Base-by-base conservation (phyloP, 2,888 invertebrate genomes). In the Cristatella mucedo region DNA sequence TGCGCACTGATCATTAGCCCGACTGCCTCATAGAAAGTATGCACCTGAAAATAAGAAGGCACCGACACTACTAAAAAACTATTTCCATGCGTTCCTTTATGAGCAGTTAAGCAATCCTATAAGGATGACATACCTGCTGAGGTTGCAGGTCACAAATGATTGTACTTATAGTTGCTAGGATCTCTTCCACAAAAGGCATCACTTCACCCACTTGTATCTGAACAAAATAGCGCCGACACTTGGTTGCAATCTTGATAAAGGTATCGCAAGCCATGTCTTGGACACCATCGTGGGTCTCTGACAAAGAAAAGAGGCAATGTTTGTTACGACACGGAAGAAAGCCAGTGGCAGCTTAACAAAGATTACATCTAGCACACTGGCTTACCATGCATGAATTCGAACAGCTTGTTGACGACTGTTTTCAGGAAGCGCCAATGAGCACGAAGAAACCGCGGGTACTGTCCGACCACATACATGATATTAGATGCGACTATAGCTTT, bases 251-350 rank as follows among this genome's bases (percentile, higher is more conserved):
- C 71, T 99, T 99, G 53, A 99, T 97, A 66, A 99, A 99, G 29
- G 97, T 99, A 71, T 99, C 97, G 73, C 97, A 99, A 44, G 97
- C 97, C 97, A 99, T 99, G 61, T 97, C 97, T 69, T 97, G 95
- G 21, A 99, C 97, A 56, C 97, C 97, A 66, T 95, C 97, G 65
- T 97, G 97, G 41, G 93, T 93, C 72, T 97, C 95, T 76, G 54
- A 15, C 60, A 55, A 48, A 32, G 33, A 36, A 43, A 44, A 44
- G 7, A 36, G 9, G 7, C 9, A 26, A 26, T 15, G 9, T 26
- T 9, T 29, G 7, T 18, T 18, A 21, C 21, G 21, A 21, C 21
- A 38, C 18, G 21, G 7, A 2, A 26, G 11, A 34, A n/a, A n/a
- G n/a, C n/a, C n/a, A n/a, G n/a, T n/a, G n/a, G n/a, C n/a, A n/a